These are phyloP conservation scores for Danaus chrysippus DNA, from an alignment of 2,888 invertebrate genomes.

Conservation along the genomic window DNA sequence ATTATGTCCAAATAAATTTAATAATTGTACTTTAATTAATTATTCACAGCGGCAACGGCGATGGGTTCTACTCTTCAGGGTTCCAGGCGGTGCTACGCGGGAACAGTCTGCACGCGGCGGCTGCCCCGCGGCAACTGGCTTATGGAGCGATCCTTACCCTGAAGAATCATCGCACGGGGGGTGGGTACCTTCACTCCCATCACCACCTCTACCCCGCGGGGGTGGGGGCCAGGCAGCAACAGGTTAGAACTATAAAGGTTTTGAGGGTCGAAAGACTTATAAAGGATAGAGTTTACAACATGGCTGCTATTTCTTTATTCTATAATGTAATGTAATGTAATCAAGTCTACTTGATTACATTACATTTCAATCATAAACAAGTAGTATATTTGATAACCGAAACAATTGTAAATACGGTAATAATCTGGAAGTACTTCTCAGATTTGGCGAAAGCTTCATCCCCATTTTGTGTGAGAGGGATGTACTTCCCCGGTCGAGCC, in stretches of 20 bases:
- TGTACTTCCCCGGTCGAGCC: too few relatives aligned
- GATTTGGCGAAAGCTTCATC: too few relatives aligned
- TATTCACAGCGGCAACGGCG: slow-evolving; percentile 93
- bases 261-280: too few relatives aligned
- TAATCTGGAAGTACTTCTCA: too few relatives aligned
- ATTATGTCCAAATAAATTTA: not conserved
- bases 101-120: slow-evolving; percentile 95
- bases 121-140: slow-evolving; percentile 93
- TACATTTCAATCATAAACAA: too few relatives aligned
- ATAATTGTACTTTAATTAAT: not conserved
- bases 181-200: slow-evolving; percentile 97
- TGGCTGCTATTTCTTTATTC: too few relatives aligned
- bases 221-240: slow-evolving; percentile 93
- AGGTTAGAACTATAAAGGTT: slow-evolving; percentile 74
- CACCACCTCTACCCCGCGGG: slow-evolving; percentile 96
- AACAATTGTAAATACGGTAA: too few relatives aligned
- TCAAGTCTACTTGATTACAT: too few relatives aligned
- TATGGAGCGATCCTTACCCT: slow-evolving; percentile 93
- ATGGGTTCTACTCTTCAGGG: slow-evolving; percentile 97
- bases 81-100: slow-evolving; percentile 96
- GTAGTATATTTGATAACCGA: too few relatives aligned
- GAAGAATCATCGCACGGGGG: slow-evolving; percentile 96
- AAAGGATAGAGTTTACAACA: too few relatives aligned
- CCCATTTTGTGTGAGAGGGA: too few relatives aligned
- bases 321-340: too few relatives aligned